phyloP scores from a whole-genome alignment of 2,797 vertebrate species.

The Muraenolepis orangiensis region DNA sequence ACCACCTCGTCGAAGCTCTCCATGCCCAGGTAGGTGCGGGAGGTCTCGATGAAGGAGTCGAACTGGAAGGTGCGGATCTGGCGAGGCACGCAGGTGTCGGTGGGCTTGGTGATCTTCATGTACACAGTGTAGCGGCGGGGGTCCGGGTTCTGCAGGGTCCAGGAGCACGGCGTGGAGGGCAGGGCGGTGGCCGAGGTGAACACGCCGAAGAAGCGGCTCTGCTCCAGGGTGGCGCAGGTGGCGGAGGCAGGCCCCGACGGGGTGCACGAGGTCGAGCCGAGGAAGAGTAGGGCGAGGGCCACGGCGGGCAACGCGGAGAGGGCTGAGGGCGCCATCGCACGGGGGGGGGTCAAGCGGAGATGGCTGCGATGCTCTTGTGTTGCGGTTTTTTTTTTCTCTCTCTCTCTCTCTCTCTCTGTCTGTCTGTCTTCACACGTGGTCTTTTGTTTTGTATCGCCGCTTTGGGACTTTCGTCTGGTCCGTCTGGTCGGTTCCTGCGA shows the following conservation, averaged over 20 bases:
- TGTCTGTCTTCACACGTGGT: too few relatives aligned
- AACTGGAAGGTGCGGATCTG: conserved; percentile 95
- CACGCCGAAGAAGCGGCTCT: conserved; percentile 95
- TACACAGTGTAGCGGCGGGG: conserved; percentile 96
- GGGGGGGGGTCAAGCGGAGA: not conserved
- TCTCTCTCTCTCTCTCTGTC: too few relatives aligned
- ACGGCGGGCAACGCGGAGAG: conserved; percentile 56
- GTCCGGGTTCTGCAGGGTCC: conserved; percentile 98
- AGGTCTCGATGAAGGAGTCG: conserved; percentile 96
- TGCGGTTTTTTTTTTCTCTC: too few relatives aligned
- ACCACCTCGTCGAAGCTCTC: conserved; percentile 98
- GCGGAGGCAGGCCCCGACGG: conserved; percentile 78
- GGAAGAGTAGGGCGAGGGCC: conserved; percentile 73
- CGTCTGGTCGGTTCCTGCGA: too few relatives aligned
- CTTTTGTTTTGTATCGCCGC: not conserved
- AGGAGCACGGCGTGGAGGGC: conserved; percentile 82
- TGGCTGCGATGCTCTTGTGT: not conserved
- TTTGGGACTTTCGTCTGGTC: too few relatives aligned
- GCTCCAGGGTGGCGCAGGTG: conserved; percentile 91
- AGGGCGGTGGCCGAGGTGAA: conserved; percentile 88
- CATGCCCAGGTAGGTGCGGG: conserved; percentile 95
- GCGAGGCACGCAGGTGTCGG: conserved; percentile 75
- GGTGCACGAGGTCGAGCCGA: conserved; percentile 75
- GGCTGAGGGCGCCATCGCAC: conserved; percentile 66
- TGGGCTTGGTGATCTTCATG: conserved; percentile 94